phyloP scores from a whole-genome alignment of 92 coral and sea anemone genomes.

The Scolanthus callimorphus region DNA sequence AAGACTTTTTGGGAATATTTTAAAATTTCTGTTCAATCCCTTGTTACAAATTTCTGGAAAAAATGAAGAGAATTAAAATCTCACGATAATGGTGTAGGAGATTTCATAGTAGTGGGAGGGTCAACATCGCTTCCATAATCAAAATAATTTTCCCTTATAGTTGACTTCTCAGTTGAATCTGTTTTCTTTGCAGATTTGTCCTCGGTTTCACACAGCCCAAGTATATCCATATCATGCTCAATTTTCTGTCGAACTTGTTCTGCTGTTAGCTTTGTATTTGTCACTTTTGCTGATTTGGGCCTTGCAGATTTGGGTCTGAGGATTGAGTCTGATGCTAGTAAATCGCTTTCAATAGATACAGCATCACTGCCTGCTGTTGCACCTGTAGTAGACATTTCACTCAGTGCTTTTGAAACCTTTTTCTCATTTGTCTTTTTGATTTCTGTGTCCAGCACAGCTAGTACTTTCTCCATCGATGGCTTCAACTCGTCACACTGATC shows the following conservation, averaged over 20 bases:
- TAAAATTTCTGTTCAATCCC: no score
- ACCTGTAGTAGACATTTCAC: conserved; percentile 15
- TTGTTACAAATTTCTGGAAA: neutral
- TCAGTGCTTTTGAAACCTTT: conserved; percentile 1
- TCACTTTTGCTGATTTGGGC: conserved; percentile 18
- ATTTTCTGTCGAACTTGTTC: conserved; percentile 45
- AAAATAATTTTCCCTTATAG: conserved; percentile 81
- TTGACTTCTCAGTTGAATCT: conserved; percentile 20
- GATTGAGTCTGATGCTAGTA: conserved; percentile 2
- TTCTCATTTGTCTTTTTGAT: conserved; percentile 32
- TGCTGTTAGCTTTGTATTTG: conserved; percentile 11
- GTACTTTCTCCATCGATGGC: conserved; percentile 70
- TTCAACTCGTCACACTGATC: conserved; percentile 43
- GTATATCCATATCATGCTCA: conserved; percentile 46
- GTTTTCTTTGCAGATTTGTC: neutral
- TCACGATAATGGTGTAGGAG: neutral
- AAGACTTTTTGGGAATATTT: no score
- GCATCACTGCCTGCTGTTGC: neutral
- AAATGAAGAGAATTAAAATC: neutral
- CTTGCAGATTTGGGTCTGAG: conserved; percentile 13
- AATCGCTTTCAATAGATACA: neutral
- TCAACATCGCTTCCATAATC: conserved; percentile 89
- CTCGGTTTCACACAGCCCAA: conserved; percentile 38
- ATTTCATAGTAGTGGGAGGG: neutral
- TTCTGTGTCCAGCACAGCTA: conserved; percentile 59